phyloP scores from a whole-genome alignment of 1,140 invertebrate species.

The Chelonus insularis region DNA sequence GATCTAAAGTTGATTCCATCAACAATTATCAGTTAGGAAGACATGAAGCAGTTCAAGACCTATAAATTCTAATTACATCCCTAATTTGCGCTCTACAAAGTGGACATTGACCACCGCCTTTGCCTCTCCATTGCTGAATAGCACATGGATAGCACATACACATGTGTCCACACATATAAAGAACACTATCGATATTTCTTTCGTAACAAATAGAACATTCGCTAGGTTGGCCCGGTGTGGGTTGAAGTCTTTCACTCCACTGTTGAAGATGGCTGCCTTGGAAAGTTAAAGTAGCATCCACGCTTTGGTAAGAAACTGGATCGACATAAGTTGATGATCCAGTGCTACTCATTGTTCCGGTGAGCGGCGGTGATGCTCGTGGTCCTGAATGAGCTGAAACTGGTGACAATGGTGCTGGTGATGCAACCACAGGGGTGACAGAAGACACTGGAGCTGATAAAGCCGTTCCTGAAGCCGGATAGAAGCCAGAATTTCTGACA shows the following conservation, averaged over 20 bases:
- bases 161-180: slow-evolving; percentile 98
- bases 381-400: slow-evolving; percentile 26
- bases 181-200: slow-evolving; percentile 85
- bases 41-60: slow-evolving; percentile 66
- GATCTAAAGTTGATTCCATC: too few species aligned
- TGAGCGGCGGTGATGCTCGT: slow-evolving; percentile 43
- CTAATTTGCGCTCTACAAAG: slow-evolving; percentile 89
- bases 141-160: slow-evolving; percentile 99
- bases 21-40: too few species aligned
- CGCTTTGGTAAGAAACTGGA: slow-evolving; percentile 51
- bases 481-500: slow-evolving; percentile 24
- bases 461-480: neutral
- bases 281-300: slow-evolving; percentile 36
- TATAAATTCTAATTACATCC: slow-evolving; percentile 94
- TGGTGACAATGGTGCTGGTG: slow-evolving; percentile 30
- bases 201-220: slow-evolving; percentile 97
- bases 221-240: slow-evolving; percentile 52
- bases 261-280: slow-evolving; percentile 46
- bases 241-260: slow-evolving; percentile 55
- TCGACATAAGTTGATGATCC: slow-evolving; percentile 64
- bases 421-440: slow-evolving; percentile 32
- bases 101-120: slow-evolving; percentile 89
- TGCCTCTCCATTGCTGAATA: slow-evolving; percentile 85
- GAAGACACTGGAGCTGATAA: slow-evolving; percentile 23
- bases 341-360: slow-evolving; percentile 53